Conservation (phyloP, 2,888 invertebrate genomes). For the Drosophila imparisetae region DNA sequence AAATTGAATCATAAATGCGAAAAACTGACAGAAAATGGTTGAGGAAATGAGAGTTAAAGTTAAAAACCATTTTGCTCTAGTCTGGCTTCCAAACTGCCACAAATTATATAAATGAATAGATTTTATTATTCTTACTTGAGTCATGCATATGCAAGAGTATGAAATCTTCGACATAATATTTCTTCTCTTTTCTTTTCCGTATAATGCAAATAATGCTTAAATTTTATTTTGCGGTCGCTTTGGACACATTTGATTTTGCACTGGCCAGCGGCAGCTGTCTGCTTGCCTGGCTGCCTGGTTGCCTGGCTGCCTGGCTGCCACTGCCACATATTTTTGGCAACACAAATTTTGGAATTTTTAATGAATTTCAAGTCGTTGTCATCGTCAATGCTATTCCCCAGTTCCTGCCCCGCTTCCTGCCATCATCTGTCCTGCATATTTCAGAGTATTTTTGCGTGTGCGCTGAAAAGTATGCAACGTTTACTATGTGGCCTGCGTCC, state of each 20-base stretch:
- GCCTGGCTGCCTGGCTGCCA: conserved; percentile 5
- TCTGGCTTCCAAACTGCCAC: neutral
- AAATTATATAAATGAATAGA: neutral
- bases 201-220: neutral
- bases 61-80: neutral
- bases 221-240: conserved; percentile 11
- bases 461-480: conserved; percentile 56
- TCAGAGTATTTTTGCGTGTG: conserved; percentile 53
- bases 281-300: neutral
- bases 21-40: neutral
- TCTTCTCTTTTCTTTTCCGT: neutral
- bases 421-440: conserved; percentile 50
- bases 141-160: conserved; percentile 7
- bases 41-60: neutral
- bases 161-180: conserved; percentile 2
- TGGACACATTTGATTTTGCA: conserved; percentile 40
- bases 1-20: neutral
- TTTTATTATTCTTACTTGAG: neutral
- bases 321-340: conserved; percentile 57
- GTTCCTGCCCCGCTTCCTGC: neutral
- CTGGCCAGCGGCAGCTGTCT: conserved; percentile 2
- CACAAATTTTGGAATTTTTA: conserved; percentile 70
- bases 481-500: conserved; percentile 30
- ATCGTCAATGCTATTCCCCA: conserved; percentile 54
- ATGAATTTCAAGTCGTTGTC: conserved; percentile 69